Base-by-base conservation (phyloP, 2,113 vertebrate species). In the Pavo muticus region DNA sequence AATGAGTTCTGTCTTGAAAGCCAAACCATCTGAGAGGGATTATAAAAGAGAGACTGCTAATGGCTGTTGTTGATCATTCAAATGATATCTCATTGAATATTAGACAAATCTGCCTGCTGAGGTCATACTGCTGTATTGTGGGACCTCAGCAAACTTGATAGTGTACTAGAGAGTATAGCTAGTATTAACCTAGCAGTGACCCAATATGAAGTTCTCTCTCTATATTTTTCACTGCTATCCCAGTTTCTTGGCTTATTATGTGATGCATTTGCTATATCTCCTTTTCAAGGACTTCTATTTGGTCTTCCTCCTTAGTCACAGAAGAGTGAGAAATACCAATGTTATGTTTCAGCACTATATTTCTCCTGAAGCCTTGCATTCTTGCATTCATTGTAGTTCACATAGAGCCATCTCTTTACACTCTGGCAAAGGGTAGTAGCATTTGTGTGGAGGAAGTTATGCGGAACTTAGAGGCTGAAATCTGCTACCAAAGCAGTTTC, bases 1-100 rank as follows among this genome's bases (percentile, higher is more conserved):
- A 39, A 83, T 39, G 25, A 96, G 32, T 15, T 87, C 59, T 61
- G 19, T 79, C 54, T 52, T 75, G 71, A 95, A 94, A 93, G 54
- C n/a, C 42, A 82, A 59, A 82, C 54, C 9, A 75, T 32, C 23
- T 92, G 77, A 29, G 24, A 72, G 16, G 14, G 19, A 13, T 59
- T 91, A 67, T 79, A 25, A 73, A 76, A 70, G 35, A 47, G 14
- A 70, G 10, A 48, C 17, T 61, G 39, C 14, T 50, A 50, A 93
- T 60, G 30, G 32, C 39, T 63, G 61, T 59, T n/a, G 17, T 72
- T 89, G 65, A 63, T 48, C 35, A 35, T 73, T 83, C 12, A 40
- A 82, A 63, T 67, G n/a, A 25, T 35, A 29, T 37, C 27, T 89
- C 54, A 72, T 73, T 79, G 78, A 91, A 56, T 63, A 59, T 13